Evolutionary conservation across 2,888 invertebrate species (phyloP).

Genomic region (Endotricha flammealis): DNA sequence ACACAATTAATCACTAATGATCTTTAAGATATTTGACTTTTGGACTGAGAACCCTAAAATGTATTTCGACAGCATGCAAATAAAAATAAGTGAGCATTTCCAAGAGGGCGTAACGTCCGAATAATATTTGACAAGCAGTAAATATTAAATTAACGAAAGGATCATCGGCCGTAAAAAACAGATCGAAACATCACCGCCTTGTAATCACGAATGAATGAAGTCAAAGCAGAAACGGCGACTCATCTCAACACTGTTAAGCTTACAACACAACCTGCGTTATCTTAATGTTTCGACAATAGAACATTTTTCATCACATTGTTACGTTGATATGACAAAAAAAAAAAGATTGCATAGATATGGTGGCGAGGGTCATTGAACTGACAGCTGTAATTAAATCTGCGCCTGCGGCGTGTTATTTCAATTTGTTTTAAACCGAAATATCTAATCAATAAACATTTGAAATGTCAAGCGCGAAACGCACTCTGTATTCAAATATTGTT

Average conservation of each 20-base stretch:
- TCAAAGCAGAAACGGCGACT: conserved; percentile 45
- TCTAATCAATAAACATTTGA: conserved; percentile 65
- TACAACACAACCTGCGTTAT: conserved; percentile 55
- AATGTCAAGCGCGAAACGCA: conserved; percentile 46
- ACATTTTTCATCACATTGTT: conserved; percentile 54
- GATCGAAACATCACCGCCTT: conserved; percentile 37
- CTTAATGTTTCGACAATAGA: conserved; percentile 57
- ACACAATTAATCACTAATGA: too few species aligned
- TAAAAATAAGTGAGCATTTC: conserved; percentile 46
- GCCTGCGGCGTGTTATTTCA: conserved; percentile 48
- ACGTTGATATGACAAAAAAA: conserved; percentile 41
- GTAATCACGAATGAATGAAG: conserved; percentile 43
- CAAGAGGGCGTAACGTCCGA: conserved; percentile 46
- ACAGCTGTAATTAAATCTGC: conserved; percentile 61
- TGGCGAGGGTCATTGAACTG: conserved; percentile 38
- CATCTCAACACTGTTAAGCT: conserved; percentile 56
- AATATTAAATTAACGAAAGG: conserved; percentile 61
- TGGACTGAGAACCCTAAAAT: too few species aligned
- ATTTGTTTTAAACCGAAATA: conserved; percentile 60
- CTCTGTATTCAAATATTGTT: conserved; percentile 63
- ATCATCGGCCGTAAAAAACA: conserved; percentile 44
- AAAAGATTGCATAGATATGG: conserved; percentile 47
- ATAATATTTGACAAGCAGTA: conserved; percentile 66
- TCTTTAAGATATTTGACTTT: too few species aligned
- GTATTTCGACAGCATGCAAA: conserved; percentile 49